phyloP scores from a whole-genome alignment of 2,888 invertebrate genomes.

The Oeneis ivallda region DNA sequence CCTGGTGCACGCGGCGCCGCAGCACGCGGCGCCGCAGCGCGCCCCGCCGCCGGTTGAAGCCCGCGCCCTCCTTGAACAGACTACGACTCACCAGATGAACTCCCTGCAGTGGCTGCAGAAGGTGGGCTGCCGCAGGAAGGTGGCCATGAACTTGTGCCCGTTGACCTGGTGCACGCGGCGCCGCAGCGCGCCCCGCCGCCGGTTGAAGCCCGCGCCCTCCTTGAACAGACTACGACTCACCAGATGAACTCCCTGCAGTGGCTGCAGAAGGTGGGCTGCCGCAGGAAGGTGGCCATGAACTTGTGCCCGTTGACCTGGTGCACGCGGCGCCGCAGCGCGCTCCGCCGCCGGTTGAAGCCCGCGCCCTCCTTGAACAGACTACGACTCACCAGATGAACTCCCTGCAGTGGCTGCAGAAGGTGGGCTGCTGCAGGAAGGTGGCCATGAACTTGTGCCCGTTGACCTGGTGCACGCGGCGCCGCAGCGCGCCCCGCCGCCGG shows the following conservation, averaged over 20 bases:
- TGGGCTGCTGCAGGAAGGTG: slow-evolving; percentile 98
- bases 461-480: slow-evolving; percentile 55
- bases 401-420: slow-evolving; percentile 99
- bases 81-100: slow-evolving; percentile 96
- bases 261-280: slow-evolving; percentile 99
- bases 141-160: slow-evolving; percentile 99
- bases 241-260: slow-evolving; percentile 99
- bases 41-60: too few species aligned
- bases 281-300: slow-evolving; percentile 97
- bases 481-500: too few species aligned
- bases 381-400: slow-evolving; percentile 91
- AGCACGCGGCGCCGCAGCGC: too few species aligned
- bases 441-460: slow-evolving; percentile 86
- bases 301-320: slow-evolving; percentile 46
- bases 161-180: slow-evolving; percentile 98
- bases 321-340: slow-evolving; percentile 94
- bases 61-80: too few species aligned
- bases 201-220: slow-evolving; percentile 96
- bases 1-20: slow-evolving; percentile 98
- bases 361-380: slow-evolving; percentile 98
- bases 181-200: slow-evolving; percentile 98
- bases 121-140: slow-evolving; percentile 98
- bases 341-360: slow-evolving; percentile 96
- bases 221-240: slow-evolving; percentile 90
- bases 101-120: slow-evolving; percentile 99